Evolutionary conservation across 37 sponge, comb jelly and placozoan species (phyloP).

Genomic region (Lycopodina hypogea): DNA sequence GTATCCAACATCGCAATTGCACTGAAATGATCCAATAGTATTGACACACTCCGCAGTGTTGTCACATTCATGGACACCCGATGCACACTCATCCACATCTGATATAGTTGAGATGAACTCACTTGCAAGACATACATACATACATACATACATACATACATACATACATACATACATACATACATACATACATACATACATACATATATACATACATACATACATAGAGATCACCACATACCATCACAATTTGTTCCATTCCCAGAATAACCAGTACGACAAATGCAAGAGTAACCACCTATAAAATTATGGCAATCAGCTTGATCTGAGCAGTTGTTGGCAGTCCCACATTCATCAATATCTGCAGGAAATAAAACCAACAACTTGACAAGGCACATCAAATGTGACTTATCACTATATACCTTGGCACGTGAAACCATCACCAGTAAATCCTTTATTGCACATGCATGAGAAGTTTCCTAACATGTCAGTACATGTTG

Average conservation of each 20-base stretch:
- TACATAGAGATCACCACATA: neutral
- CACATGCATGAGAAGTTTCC: slow-evolving; percentile 25
- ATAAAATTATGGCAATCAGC: too few species aligned
- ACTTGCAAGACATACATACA: neutral
- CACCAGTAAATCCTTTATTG: slow-evolving; percentile 20
- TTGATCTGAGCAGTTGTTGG: neutral
- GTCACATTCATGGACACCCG: neutral
- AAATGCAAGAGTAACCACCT: too few species aligned
- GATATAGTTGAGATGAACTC: neutral
- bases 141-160: slow-evolving; percentile 4
- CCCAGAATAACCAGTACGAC: too few species aligned
- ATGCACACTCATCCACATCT: slow-evolving; percentile 36
- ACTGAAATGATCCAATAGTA: slow-evolving; percentile 15
- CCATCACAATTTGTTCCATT: slow-evolving; percentile 6
- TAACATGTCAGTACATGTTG: slow-evolving; percentile 16
- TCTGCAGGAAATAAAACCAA: neutral
- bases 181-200: too few species aligned
- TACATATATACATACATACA: neutral
- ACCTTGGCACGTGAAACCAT: slow-evolving; percentile 12
- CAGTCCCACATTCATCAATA: neutral
- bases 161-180: slow-evolving; percentile 4
- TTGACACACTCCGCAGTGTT: slow-evolving; percentile 19
- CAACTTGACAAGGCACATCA: neutral
- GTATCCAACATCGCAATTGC: slow-evolving; percentile 19
- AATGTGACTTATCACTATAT: neutral